Conservation (phyloP, 2,888 invertebrate species). For the Spodoptera exigua region DNA sequence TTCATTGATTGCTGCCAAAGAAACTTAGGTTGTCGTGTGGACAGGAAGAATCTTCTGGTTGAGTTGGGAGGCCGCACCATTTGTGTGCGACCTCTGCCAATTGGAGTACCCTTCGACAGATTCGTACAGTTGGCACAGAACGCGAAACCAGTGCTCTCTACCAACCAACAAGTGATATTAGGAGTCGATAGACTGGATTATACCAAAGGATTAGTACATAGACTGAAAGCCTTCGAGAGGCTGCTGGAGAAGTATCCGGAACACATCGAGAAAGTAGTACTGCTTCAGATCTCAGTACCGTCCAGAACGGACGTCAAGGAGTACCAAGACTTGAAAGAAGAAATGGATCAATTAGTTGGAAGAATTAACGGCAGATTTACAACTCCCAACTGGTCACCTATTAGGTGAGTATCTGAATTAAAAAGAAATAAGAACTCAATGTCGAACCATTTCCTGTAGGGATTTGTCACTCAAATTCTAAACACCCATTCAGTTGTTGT, state of each 20-base stretch:
- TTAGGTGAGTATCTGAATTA: slow-evolving; percentile 82
- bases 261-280: slow-evolving; percentile 94
- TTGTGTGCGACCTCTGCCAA: slow-evolving; percentile 94
- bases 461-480: too few relatives aligned
- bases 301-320: slow-evolving; percentile 97
- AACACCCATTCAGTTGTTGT: neutral
- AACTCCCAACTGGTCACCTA: slow-evolving; percentile 97
- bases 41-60: slow-evolving; percentile 95
- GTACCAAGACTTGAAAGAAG: slow-evolving; percentile 96
- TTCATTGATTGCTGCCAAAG: slow-evolving; percentile 97
- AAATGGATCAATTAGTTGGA: slow-evolving; percentile 96
- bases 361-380: slow-evolving; percentile 96
- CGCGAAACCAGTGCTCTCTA: slow-evolving; percentile 91
- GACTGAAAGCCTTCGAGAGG: slow-evolving; percentile 94
- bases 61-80: slow-evolving; percentile 96
- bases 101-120: slow-evolving; percentile 96
- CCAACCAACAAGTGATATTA: slow-evolving; percentile 94
- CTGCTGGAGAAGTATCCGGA: slow-evolving; percentile 95
- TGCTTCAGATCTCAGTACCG: slow-evolving; percentile 96
- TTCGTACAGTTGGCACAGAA: slow-evolving; percentile 94
- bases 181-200: slow-evolving; percentile 97
- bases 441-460: neutral
- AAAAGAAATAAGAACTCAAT: neutral
- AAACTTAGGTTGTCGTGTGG: slow-evolving; percentile 95
- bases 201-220: slow-evolving; percentile 96